A percentile compares a stretch with the other conserved stretches of the same genome.
These are phyloP conservation scores for Halichondria panicea DNA, from an alignment of 37 sponge, comb jelly and placozoan genomes.

Conservation along the genomic window DNA sequence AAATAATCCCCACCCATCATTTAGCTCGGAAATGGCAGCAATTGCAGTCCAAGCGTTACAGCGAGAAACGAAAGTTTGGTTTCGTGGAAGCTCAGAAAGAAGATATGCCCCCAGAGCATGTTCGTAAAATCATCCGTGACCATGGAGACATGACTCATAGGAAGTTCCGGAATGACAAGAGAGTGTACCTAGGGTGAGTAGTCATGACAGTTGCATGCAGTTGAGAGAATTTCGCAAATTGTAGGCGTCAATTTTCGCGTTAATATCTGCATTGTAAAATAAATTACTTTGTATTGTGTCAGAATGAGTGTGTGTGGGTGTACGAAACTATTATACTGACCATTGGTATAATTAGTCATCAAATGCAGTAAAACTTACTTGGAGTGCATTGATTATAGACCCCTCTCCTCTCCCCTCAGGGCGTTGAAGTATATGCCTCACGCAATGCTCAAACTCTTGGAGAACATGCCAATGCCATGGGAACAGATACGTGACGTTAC, in stretches of 20 bases:
- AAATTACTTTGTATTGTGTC: too few relatives aligned
- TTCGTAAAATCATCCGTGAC: slow-evolving; percentile 98
- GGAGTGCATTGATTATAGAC: not conserved
- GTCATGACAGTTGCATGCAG: not conserved
- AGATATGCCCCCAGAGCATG: slow-evolving; percentile 99
- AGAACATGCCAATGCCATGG: slow-evolving; percentile 99
- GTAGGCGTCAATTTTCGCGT: too few relatives aligned
- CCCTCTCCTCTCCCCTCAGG: slow-evolving; percentile 32
- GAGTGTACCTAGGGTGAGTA: slow-evolving; percentile 96
- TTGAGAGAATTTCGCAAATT: too few relatives aligned
- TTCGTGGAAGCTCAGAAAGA: slow-evolving; percentile 99
- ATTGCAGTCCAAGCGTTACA: slow-evolving; percentile 94
- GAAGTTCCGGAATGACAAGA: slow-evolving; percentile 99
- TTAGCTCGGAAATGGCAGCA: slow-evolving; percentile 99
- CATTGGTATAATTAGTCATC: too few relatives aligned
- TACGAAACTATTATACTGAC: too few relatives aligned
- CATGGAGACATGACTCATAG: slow-evolving; percentile 99
- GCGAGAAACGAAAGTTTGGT: slow-evolving; percentile 98
- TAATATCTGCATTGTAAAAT: too few relatives aligned
- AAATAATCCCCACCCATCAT: too few relatives aligned
- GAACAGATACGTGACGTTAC: slow-evolving; percentile 97
- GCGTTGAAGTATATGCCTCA: slow-evolving; percentile 99
- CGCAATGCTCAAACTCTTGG: slow-evolving; percentile 97
- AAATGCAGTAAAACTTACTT: not conserved
- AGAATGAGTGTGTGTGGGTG: too few relatives aligned